Evolutionary conservation across 2,797 vertebrate species (phyloP), one percentile per base, ranked within the genome.

Genomic region (Poeciliopsis infans): DNA sequence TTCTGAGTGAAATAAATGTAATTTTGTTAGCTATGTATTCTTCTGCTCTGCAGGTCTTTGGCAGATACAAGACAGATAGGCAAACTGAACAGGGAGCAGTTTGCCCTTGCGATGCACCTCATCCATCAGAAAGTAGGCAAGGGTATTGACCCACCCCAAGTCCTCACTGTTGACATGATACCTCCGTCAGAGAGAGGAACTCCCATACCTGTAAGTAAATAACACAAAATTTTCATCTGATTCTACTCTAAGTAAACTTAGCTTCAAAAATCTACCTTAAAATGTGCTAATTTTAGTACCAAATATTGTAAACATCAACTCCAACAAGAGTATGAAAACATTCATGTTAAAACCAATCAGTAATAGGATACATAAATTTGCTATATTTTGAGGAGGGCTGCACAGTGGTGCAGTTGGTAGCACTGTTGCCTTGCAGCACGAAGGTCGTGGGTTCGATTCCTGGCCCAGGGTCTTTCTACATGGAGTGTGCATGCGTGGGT

Each of bases 91-190:
- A 96, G 97, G 79, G 98, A 99, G 78, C 98, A 99, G 91, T 99
- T 99, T 88, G 95, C 96, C 5, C 93, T 99, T 1, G 97, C 98
- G 81, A 99, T 99, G 98, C 94, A 98, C 93, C 93, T 99, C 87
- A 99, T 99, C 86, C 98, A 99, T 77, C 98, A 97, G 95, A 99
- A 99, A 92, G 98, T 99, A 90, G 97, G 95, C 92, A 99, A 99
- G 92, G 97, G 97, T 79, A 75, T 97, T 18, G 98, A 99, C 88
- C 98, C 98, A 45, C 98, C 98, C 0, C 98, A 99, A 83, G 90
- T 95, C 2, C 94, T 99, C 82, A 95, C 96, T 1, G 92, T 97
- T 0, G 98, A 99, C 76, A 99, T 99, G 98, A 96, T 99, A 73
- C 98, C 98, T 1, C 98, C 98, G 0, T 95, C 97, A 0, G 98